Base-by-base conservation (phyloP, 2,113 vertebrate genomes). In the Maccullochella peelii region DNA sequence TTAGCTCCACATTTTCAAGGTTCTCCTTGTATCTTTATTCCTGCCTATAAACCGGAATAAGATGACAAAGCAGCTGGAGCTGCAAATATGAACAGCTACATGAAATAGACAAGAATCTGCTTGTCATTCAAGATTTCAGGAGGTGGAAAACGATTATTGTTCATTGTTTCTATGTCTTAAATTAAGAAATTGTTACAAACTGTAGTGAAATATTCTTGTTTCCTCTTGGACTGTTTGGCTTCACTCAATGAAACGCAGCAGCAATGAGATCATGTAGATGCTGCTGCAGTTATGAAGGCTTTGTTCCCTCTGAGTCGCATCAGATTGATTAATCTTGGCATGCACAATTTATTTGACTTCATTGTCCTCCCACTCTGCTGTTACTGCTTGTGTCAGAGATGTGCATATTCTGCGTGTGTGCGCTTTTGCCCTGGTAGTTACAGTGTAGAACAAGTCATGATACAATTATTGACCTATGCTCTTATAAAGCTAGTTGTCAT, bases 251-350 rank as follows among this genome's bases (percentile, higher is more conserved):
- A 82, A 67, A 79, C 82, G 25, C 72, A 75, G 70, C 74, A 84
- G 85, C 77, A 73, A 44, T 83, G 55, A 30, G 85, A 70, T 70
- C 44, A 40, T 44, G 80, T 73, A 67, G 80, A 86, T 36, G 82
- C 84, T 73, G 82, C 88, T 86, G 93, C 86, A 67, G 74, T 73
- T 84, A 65, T 72, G 72, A 68, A 93, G 88, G 70, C 87, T 88
- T 89, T 93, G 92, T 91, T 91, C 81, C 73, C 88, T 81, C 82
- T 68, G 59, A 90, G 89, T 91, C 87, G 83, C 84, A 89, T 91
- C 82, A 93, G 86, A 94, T 92, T 94, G 93, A 94, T 94, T 89
- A 92, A 83, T 91, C 88, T 85, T 92, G 92, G 91, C 94, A 89
- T 86, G 89, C 89, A 86, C 91, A 91, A 91, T 94, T 93, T 86